A percentile compares a stretch with the other conserved stretches of the same genome.
Conservation (phyloP, 2,797 vertebrate genomes). For the Sebastes matsubarae region DNA sequence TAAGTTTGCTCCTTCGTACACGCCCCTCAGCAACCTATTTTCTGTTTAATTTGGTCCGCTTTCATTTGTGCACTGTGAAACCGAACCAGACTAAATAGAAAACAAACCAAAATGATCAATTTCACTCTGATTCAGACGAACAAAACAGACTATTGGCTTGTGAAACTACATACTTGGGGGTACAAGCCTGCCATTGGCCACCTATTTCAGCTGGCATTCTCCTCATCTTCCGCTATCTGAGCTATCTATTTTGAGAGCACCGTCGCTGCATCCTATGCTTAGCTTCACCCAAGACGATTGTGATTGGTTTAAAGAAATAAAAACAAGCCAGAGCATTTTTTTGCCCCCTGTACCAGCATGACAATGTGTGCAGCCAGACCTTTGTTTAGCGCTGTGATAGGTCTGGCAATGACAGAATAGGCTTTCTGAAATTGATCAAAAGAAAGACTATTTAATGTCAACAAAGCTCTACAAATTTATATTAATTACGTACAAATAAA, state of each 20-base stretch:
- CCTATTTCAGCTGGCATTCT: neutral
- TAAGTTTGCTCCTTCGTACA: no score
- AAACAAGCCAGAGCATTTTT: no score
- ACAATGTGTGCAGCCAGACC: neutral
- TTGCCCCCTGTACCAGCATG: neutral
- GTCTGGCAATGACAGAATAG: neutral
- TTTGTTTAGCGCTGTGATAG: neutral
- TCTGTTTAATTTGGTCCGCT: no score
- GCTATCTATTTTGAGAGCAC: neutral
- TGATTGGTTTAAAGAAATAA: neutral
- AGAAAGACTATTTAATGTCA: neutral
- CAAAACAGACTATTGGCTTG: no score
- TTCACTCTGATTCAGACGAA: no score
- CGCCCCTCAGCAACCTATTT: no score
- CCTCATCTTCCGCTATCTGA: neutral
- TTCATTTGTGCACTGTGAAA: no score
- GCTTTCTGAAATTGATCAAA: neutral
- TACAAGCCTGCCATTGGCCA: no score
- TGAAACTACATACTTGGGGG: no score
- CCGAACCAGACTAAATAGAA: no score
- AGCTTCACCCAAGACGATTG: neutral
- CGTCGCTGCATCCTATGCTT: neutral
- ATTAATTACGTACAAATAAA: constrained; percentile 13
- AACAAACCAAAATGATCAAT: no score
- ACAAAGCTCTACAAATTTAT: neutral